Evolutionary conservation across 2,888 invertebrate genomes (phyloP), one percentile per base, ranked within the genome.

Genomic region (Acronicta leporina): DNA sequence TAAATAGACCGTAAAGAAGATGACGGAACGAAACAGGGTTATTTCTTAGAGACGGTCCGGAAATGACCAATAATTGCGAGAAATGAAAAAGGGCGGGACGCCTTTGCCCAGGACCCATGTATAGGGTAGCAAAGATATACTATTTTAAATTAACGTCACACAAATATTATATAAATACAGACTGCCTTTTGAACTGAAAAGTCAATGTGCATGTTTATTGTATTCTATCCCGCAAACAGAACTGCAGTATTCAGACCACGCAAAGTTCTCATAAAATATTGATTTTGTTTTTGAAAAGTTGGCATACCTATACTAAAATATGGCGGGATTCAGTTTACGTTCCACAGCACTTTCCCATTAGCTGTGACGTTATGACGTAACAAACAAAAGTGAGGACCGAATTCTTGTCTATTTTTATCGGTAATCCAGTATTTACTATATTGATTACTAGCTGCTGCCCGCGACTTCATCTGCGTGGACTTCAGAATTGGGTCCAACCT

Each of bases 271-370:
- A 49, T 58, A 54, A 56, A 64, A 64, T 48, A 57, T 59, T 66
- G 30, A 45, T 53, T 50, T 67, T 42, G 50, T 54, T 59, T 66
- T 49, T 42, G 14, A 59, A 56, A 71, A 71, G 44, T 59, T 59
- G 30, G 33, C 56, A 38, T 20, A 4, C 2, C 20, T 49, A 68
- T 56, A 59, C 41, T 38, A 9, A 43, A 55, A 46, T 14, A 48
- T 56, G 30, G 20, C 15, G 47, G 45, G 48, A 48, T 63, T 63
- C 40, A 63, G 67, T 71, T 71, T 38, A 53, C 60, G 61, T 53
- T 54, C 58, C 35, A 33, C 56, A 40, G 61, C 58, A 51, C 41
- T 63, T 63, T 71, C 60, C 54, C 47, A 71, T 71, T 71, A 49
- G 33, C 48, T 48, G 38, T 57, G 48, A 48, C 51, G 44, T 45